Conservation (phyloP, 2,113 vertebrate species). For the Cercocebus atys region DNA sequence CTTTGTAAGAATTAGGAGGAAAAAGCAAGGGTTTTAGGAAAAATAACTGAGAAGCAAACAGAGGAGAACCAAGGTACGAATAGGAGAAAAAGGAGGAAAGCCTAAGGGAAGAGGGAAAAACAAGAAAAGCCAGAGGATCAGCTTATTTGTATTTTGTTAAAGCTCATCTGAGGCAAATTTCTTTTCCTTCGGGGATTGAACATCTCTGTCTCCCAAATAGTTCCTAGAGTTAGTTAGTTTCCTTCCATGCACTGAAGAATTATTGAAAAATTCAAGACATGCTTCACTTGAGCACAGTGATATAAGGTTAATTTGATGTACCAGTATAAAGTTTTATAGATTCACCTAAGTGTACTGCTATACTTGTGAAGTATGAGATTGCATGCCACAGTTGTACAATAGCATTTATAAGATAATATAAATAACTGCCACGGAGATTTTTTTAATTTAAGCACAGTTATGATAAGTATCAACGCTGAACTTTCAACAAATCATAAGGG, state of each 20-base stretch:
- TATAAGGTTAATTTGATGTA: slow-evolving; percentile 66
- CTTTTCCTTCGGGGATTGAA: not conserved
- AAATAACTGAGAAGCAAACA: slow-evolving; percentile 19
- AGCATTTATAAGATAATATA: slow-evolving; percentile 62
- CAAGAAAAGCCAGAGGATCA: not conserved
- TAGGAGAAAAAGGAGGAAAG: not conserved
- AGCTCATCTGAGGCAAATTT: not conserved
- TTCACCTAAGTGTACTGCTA: not conserved
- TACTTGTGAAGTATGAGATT: slow-evolving; percentile 8
- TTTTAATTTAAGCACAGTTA: slow-evolving; percentile 16
- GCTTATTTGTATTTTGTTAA: not conserved
- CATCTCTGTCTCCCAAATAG: slow-evolving; percentile 12
- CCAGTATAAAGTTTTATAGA: slow-evolving; percentile 44
- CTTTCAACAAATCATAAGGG: slow-evolving; percentile 35
- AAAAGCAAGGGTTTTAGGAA: not conserved
- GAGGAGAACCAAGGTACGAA: slow-evolving; percentile 12
- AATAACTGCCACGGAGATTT: slow-evolving; percentile 9
- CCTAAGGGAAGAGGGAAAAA: not conserved
- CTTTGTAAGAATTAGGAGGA: not conserved
- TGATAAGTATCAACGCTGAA: slow-evolving; percentile 48
- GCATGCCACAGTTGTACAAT: not conserved
- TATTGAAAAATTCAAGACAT: slow-evolving; percentile 61
- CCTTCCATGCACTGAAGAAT: slow-evolving; percentile 13
- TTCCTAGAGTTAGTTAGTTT: slow-evolving; percentile 3
- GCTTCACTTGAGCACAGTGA: slow-evolving; percentile 18